phyloP scores from a whole-genome alignment of 2,888 invertebrate species.

The Nyleta sp. region DNA sequence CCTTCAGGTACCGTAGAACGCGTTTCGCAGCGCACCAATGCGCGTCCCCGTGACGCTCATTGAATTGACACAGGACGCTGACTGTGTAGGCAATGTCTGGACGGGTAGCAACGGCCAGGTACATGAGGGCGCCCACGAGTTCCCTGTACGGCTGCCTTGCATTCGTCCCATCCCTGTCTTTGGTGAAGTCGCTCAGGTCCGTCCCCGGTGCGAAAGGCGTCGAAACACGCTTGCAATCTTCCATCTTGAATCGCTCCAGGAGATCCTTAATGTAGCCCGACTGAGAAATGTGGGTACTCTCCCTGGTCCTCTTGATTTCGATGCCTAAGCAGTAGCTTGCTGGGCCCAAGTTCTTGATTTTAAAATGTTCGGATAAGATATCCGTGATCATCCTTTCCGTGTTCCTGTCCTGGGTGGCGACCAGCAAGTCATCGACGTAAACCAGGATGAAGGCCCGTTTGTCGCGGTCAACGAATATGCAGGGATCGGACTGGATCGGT shows the following conservation, averaged over 20 bases:
- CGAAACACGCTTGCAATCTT: conserved; percentile 10
- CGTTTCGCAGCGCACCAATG: too few relatives aligned
- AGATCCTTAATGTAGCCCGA: conserved; percentile 2
- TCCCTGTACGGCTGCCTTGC: background rate
- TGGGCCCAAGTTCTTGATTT: conserved; percentile 3
- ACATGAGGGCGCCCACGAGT: background rate
- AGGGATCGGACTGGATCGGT: conserved; percentile 5
- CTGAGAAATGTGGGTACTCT: background rate
- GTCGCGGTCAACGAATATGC: background rate
- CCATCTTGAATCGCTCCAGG: conserved; percentile 4
- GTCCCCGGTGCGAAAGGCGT: conserved; percentile 1
- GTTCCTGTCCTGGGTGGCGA: background rate
- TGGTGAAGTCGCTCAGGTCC: background rate
- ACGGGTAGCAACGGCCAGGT: too few relatives aligned
- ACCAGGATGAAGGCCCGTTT: background rate
- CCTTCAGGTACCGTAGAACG: background rate
- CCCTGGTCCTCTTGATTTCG: background rate
- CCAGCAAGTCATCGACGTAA: conserved; percentile 28
- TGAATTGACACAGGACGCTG: background rate
- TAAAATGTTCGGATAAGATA: background rate
- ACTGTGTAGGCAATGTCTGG: background rate
- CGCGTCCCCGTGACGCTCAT: too few relatives aligned
- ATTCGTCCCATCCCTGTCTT: background rate
- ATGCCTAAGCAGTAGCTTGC: conserved; percentile 13
- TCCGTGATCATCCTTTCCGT: background rate